A percentile compares a stretch with the other conserved stretches of the same genome.
Conservation (phyloP, 2,888 invertebrate species). For the Lamproptera curius region DNA sequence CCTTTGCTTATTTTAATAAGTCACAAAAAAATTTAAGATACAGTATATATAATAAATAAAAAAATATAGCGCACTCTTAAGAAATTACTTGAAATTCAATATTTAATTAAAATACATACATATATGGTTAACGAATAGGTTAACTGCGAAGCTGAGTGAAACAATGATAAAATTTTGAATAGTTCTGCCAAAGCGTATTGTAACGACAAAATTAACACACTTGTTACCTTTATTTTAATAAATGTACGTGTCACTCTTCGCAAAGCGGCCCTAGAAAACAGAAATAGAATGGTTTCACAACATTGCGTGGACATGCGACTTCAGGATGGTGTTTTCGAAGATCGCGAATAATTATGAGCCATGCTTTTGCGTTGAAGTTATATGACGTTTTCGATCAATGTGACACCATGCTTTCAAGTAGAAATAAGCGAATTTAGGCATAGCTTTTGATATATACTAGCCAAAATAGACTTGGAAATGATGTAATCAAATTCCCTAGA, state of each 20-base stretch:
- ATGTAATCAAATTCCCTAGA: no score
- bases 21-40: no score
- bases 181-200: slow-evolving; percentile 3
- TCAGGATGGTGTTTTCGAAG: slow-evolving; percentile 11
- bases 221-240: slow-evolving; percentile 81
- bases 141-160: background rate
- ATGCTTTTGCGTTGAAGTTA: slow-evolving; percentile 6
- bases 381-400: background rate
- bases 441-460: no score
- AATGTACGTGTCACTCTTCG: slow-evolving; percentile 93
- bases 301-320: slow-evolving; percentile 52
- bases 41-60: no score
- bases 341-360: background rate
- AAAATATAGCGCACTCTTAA: no score
- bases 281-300: slow-evolving; percentile 73
- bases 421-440: no score
- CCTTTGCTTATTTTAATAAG: no score
- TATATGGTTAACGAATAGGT: no score
- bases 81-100: no score
- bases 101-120: no score
- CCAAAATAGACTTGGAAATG: no score
- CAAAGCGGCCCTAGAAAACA: slow-evolving; percentile 85
- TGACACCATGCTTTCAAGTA: slow-evolving; percentile 6
- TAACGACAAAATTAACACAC: slow-evolving; percentile 37
- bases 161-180: background rate